Evolutionary conservation across 1,140 invertebrate genomes (phyloP).

Genomic region (Aphelenchoides fujianensis): DNA sequence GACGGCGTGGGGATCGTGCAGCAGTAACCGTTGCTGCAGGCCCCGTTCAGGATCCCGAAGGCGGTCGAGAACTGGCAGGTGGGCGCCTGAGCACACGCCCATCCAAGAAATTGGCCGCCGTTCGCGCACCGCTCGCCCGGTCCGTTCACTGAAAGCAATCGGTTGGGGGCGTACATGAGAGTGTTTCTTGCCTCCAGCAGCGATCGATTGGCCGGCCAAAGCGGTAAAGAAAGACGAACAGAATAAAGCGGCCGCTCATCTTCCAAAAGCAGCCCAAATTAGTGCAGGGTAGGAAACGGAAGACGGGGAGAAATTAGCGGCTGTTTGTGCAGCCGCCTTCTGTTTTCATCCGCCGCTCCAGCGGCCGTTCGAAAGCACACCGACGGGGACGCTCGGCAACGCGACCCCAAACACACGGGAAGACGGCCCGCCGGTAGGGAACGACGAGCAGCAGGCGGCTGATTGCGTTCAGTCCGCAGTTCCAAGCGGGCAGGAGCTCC

Average conservation of each 20-base stretch:
- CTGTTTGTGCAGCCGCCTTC: neutral
- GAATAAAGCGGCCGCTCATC: too few relatives aligned
- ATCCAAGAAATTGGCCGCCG: neutral
- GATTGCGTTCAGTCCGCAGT: neutral
- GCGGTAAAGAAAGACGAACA: neutral
- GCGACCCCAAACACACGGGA: neutral
- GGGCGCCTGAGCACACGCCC: neutral
- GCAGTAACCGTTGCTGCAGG: neutral
- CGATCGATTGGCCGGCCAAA: too few relatives aligned
- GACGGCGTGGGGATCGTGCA: neutral
- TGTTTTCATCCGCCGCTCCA: neutral
- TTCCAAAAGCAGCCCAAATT: neutral
- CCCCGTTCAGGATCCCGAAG: neutral
- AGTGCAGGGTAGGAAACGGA: neutral
- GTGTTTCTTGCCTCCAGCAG: too few relatives aligned
- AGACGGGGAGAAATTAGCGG: neutral
- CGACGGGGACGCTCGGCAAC: neutral
- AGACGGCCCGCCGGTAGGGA: neutral
- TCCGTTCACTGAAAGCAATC: neutral
- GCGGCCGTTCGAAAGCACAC: neutral
- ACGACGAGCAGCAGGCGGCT: neutral
- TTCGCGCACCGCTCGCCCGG: neutral
- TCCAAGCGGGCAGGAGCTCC: neutral
- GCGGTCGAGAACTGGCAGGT: neutral
- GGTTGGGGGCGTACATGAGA: neutral